Evolutionary conservation across 1,140 invertebrate species (phyloP), one percentile per base, ranked within the genome.

Genomic region (Anoplolepis gracilipes): DNA sequence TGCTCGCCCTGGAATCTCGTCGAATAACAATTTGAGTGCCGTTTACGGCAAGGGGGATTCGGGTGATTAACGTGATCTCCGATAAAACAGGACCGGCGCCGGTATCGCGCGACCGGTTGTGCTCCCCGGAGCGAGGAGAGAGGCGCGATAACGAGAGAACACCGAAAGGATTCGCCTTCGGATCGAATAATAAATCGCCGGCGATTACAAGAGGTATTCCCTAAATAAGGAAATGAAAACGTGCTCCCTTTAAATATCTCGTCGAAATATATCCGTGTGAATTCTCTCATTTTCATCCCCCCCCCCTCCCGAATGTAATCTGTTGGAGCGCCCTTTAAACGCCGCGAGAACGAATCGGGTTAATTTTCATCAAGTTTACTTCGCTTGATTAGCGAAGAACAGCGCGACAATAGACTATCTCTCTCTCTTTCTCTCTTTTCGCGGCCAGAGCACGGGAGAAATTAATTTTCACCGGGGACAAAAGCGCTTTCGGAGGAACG

Each of bases 1-100:
- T 10, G 42, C 22, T n/a, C n/a, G 33, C 13, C 36, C 25, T 59
- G 78, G 67, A 59, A 73, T 73, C 55, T 82, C 78, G 65, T 82
- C 78, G 78, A 82, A 82, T 82, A 82, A 82, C 78, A 82, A 82
- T 82, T 82, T 82, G 78, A 82, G 53, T 72, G 67, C 78, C 67
- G 67, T 72, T 82, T 82, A 82, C 67, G 70, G 59, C 28, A 25
- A 25, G 19, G 64, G 28, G 61, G 49, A 67, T 72, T 73, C 42
- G 19, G 78, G 78, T 73, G 78, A 82, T 82, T 82, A 82, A 82
- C 78, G 78, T 59, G 78, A 82, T 82, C 78, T 59, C 65, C 67
- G 78, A 82, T 82, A 82, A 82, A 82, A 73, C 67, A 61, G 53
- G 59, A 57, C 53, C 78, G 36, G 55, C 77, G 22, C 64, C 77